Evolutionary conservation across 2,888 invertebrate species (phyloP).

Genomic region (Parasteatoda lunata): DNA sequence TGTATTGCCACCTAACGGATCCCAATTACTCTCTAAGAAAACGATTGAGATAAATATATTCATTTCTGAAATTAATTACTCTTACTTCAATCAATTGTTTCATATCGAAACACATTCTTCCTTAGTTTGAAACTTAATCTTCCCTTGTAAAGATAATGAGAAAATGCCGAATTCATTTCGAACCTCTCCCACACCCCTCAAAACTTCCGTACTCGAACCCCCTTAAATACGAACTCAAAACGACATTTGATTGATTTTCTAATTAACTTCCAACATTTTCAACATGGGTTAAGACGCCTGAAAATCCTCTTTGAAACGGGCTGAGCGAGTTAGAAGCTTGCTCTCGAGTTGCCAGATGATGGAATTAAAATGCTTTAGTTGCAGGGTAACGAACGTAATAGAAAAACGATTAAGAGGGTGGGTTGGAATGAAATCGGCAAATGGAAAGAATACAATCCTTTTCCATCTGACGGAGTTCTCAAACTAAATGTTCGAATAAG

Average conservation of each 20-base stretch:
- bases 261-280: constrained; percentile 39
- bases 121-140: constrained; percentile 1
- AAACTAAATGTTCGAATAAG: background rate
- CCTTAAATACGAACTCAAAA: background rate
- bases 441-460: constrained; percentile 3
- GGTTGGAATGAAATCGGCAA: background rate
- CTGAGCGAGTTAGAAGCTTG: background rate
- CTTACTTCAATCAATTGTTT: background rate
- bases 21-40: background rate
- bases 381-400: constrained; percentile 5
- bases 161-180: constrained; percentile 5
- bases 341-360: constrained; percentile 1
- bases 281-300: constrained; percentile 33
- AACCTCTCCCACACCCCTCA: background rate
- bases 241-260: constrained; percentile 49
- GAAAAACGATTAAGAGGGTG: background rate
- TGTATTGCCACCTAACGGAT: background rate
- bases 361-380: constrained; percentile 2
- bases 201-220: background rate
- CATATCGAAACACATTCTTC: constrained; percentile 5
- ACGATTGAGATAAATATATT: background rate
- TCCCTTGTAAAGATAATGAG: constrained; percentile 1
- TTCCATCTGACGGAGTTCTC: background rate
- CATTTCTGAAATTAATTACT: constrained; percentile 3
- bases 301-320: constrained; percentile 15